phyloP scores from a whole-genome alignment of 2,888 invertebrate genomes.

The Exephanes ischioxanthus region DNA sequence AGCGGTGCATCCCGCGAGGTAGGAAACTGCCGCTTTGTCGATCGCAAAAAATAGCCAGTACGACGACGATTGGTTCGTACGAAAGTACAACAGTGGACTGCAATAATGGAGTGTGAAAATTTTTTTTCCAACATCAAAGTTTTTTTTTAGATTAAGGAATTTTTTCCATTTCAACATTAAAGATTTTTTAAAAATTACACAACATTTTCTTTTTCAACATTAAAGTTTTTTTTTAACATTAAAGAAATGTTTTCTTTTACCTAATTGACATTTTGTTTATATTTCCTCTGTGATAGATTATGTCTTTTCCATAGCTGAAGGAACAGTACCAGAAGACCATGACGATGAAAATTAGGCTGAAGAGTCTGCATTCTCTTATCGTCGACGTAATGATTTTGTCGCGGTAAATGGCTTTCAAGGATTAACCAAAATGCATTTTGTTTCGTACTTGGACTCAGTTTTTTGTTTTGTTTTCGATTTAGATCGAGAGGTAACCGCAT shows the following conservation, averaged over 20 bases:
- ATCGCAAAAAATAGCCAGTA: conserved; percentile 60
- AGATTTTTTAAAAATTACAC: no score
- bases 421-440: not conserved
- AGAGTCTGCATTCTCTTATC: conserved; percentile 55
- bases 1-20: conserved; percentile 58
- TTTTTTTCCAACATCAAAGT: not conserved
- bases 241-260: conserved; percentile 19
- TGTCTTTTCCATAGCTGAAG: conserved; percentile 60
- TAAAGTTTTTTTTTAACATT: not conserved
- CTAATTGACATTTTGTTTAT: conserved; percentile 56
- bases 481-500: not conserved
- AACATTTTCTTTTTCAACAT: not conserved
- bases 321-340: conserved; percentile 65
- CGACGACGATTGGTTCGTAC: conserved; percentile 32
- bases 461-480: not conserved
- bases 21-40: conserved; percentile 56
- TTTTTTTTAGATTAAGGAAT: not conserved
- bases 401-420: conserved; percentile 56
- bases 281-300: conserved; percentile 48
- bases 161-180: not conserved
- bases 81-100: conserved; percentile 54
- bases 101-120: not conserved
- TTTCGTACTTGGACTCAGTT: not conserved
- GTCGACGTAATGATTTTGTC: conserved; percentile 55
- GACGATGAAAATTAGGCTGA: conserved; percentile 58